Percentiles rank a stretch among this genome's conserved stretches.
These are phyloP conservation scores for Smithornis capensis DNA, from an alignment of 2,113 vertebrate genomes.

Conservation along the genomic window DNA sequence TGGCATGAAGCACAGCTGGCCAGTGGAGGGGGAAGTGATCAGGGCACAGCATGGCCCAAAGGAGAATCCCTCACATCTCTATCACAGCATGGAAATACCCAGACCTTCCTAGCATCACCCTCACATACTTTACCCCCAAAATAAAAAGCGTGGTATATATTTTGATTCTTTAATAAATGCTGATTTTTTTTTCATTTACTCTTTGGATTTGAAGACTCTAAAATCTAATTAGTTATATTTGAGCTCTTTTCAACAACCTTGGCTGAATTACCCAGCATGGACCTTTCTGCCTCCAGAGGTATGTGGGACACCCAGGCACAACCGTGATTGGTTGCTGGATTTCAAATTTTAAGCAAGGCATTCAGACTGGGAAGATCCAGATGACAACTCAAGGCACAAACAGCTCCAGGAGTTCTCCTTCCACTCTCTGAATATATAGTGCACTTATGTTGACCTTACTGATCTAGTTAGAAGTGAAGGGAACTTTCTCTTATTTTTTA, in stretches of 20 bases:
- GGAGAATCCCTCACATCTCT: background rate
- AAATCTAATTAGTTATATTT: background rate
- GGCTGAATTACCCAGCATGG: background rate
- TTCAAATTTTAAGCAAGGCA: background rate
- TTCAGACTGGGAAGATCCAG: background rate
- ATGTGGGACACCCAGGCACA: background rate
- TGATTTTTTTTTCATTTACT: background rate
- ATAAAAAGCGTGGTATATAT: background rate
- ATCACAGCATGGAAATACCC: background rate
- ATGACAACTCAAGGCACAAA: background rate
- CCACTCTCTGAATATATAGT: background rate
- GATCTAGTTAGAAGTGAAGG: background rate
- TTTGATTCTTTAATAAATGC: background rate
- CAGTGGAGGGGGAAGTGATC: background rate
- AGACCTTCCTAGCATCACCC: background rate
- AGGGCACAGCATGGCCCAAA: accelerated
- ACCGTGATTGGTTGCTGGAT: background rate
- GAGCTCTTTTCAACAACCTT: background rate
- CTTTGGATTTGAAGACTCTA: background rate
- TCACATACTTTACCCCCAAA: background rate
- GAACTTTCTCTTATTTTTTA: background rate
- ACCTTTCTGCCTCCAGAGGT: background rate
- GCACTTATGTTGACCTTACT: background rate
- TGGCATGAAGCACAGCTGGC: background rate
- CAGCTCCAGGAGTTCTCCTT: background rate